Base-by-base conservation (phyloP, 2,888 invertebrate genomes). In the Scrobipalpa costella region DNA sequence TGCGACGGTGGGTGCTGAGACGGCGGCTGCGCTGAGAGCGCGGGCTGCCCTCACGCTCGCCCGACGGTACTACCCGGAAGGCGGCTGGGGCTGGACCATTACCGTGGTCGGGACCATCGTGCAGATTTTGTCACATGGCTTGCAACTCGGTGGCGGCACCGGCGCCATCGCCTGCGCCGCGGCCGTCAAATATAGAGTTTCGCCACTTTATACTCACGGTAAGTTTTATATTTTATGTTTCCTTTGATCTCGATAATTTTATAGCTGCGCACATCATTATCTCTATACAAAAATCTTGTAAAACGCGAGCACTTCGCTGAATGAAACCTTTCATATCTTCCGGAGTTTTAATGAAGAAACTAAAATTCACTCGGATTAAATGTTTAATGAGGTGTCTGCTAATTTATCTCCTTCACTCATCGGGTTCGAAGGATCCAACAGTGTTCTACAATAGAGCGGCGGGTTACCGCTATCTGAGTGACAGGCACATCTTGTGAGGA, bases 31-130 rank as follows among this genome's bases (percentile, higher is more conserved):
- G n/a, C 73, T 92, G 58, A 92, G 93, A 67, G 92, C 94, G 50
- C 93, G 94, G 52, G 94, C 94, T 0, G 92, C 94, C 9, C 89
- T 94, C 61, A 92, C 94, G 57, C 90, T 95, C 57, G 94, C 94
- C 64, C 92, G 95, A 38, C 95, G 96, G 73, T 96, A 96, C 87
- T 96, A 96, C 84, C 96, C 96, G 3, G 97, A 97, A 88, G 96
- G 96, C 2, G 96, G 96, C 13, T 97, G 96, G 96, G 96, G 97
- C 15, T 97, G 96, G 95, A 93, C 96, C 61, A 93, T 97, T 65
- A 94, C 95, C 58, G 92, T 94, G 62, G 95, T 95, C 69, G 94
- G 95, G 27, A 93, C 95, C 33, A 85, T 95, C 64, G 95, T 95
- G 21, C 95, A 96, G 79, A 86, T 95, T 61, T 86, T 97, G 60